These are phyloP conservation scores for Crepidodera aurea DNA, from an alignment of 2,888 invertebrate species.

Conservation along the genomic window DNA sequence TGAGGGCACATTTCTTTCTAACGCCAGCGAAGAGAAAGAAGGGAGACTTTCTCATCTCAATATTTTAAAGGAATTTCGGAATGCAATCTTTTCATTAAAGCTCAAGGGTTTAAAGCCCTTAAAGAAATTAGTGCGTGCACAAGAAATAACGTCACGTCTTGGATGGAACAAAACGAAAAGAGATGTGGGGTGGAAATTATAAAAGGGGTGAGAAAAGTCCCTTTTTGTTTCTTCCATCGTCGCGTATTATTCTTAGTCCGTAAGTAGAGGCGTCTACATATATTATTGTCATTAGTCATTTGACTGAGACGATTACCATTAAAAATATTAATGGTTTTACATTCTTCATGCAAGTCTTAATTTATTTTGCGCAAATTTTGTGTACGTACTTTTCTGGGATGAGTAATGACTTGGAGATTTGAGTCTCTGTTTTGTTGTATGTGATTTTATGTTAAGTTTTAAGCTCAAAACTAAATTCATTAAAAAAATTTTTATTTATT, in stretches of 20 bases:
- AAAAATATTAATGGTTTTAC: slow-evolving; percentile 62
- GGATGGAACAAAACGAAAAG: slow-evolving; percentile 54
- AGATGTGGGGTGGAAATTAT: slow-evolving; percentile 53
- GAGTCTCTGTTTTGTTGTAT: slow-evolving; percentile 45
- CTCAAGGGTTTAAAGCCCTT: slow-evolving; percentile 55
- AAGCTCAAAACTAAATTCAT: no score
- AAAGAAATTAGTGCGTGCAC: slow-evolving; percentile 59
- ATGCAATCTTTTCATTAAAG: slow-evolving; percentile 55
- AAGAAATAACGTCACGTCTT: slow-evolving; percentile 56
- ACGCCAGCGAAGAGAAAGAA: background rate
- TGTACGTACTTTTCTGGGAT: slow-evolving; percentile 55
- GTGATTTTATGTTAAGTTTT: slow-evolving; percentile 47
- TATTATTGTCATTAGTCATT: slow-evolving; percentile 62
- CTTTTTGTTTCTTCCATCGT: slow-evolving; percentile 51
- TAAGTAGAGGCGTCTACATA: slow-evolving; percentile 58
- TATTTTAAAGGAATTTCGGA: slow-evolving; percentile 54
- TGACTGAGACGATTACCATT: slow-evolving; percentile 59
- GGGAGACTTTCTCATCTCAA: slow-evolving; percentile 41
- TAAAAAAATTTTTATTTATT: no score
- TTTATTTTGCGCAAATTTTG: slow-evolving; percentile 59
- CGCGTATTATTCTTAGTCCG: slow-evolving; percentile 48
- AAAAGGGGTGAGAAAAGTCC: slow-evolving; percentile 48
- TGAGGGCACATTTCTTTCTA: slow-evolving; percentile 10
- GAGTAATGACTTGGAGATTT: slow-evolving; percentile 52
- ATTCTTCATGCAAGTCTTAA: slow-evolving; percentile 61